Evolutionary conservation across 2,797 vertebrate genomes (phyloP), one percentile per base, ranked within the genome.

Genomic region (Poecilia velifera): DNA sequence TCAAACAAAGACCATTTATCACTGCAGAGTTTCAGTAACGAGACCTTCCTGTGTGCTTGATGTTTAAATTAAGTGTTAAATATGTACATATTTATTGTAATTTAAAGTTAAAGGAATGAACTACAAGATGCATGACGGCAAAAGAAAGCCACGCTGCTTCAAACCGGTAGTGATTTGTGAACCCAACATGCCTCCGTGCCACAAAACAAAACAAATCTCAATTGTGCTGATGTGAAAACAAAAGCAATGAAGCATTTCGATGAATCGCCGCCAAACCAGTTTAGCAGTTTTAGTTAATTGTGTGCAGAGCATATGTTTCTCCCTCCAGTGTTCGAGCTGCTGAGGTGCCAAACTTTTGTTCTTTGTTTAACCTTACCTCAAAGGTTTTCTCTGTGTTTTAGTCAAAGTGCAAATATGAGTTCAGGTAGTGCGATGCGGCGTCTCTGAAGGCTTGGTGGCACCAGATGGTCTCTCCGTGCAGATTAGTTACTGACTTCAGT

Each of bases 381-480:
- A 82, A 81, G 88, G 88, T 87, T 80, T 73, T 76, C 74, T 10
- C 16, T 55, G 55, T 88, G 86, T 84, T 82, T 79, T 76, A 68
- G 81, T 88, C 72, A 79, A 76, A 88, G 77, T 82, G 80, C 71
- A 90, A 81, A 88, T 82, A 72, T 85, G 82, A 85, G 87, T 91
- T 89, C 82, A 80, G 80, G 80, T 82, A 25, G 87, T 86, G 86
- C 77, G 84, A 90, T 74, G 77, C 86, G 80, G 76, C 49, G 59
- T 72, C 82, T 82, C 82, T 46, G 84, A 55, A 18, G 86, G 76
- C 80, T 49, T 41, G 0, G 62, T 83, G 78, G 77, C 90, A 85
- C 82, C 90, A 93, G 86, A 91, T 90, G 93, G 90, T 85, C 43
- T 82, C 18, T 73, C 62, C 53, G 51, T 84, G 72, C 49, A 55